Conservation (phyloP, 2,113 vertebrate genomes). For the Melierax canorus region DNA sequence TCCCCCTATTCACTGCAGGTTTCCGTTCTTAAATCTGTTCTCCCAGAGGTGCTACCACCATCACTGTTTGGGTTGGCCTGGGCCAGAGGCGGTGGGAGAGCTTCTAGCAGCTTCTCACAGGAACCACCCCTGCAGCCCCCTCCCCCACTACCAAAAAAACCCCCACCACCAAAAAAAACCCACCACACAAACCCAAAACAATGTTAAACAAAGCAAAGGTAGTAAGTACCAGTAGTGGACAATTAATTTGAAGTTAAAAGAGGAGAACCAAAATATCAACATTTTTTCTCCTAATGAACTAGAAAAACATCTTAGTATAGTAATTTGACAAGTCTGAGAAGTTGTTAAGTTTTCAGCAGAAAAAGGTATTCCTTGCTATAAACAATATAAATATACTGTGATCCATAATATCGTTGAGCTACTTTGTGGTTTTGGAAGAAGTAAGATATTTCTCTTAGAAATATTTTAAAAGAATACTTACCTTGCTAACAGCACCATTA, state of each 20-base stretch:
- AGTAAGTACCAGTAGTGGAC: background rate
- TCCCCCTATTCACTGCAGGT: too few species aligned
- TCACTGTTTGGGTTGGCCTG: too few species aligned
- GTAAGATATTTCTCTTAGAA: background rate
- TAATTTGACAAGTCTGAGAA: background rate
- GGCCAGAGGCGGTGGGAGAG: too few species aligned
- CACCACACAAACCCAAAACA: too few species aligned
- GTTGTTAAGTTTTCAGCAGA: background rate
- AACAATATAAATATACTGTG: background rate
- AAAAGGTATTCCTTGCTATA: background rate
- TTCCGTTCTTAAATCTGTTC: too few species aligned
- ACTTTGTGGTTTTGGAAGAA: background rate
- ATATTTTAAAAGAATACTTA: background rate
- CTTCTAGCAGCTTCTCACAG: too few species aligned
- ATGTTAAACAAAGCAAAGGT: background rate
- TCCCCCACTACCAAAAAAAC: too few species aligned
- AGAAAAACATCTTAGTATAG: background rate
- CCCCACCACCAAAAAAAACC: too few species aligned
- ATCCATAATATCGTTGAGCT: background rate
- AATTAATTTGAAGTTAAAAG: background rate
- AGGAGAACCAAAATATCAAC: background rate
- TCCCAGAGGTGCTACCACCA: too few species aligned
- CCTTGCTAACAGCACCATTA: background rate
- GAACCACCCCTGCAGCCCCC: too few species aligned
- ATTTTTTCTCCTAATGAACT: background rate